A percentile compares a stretch with the other conserved stretches of the same genome.
Conservation (phyloP, 2,113 vertebrate genomes). For the Mionectes macconnelli region DNA sequence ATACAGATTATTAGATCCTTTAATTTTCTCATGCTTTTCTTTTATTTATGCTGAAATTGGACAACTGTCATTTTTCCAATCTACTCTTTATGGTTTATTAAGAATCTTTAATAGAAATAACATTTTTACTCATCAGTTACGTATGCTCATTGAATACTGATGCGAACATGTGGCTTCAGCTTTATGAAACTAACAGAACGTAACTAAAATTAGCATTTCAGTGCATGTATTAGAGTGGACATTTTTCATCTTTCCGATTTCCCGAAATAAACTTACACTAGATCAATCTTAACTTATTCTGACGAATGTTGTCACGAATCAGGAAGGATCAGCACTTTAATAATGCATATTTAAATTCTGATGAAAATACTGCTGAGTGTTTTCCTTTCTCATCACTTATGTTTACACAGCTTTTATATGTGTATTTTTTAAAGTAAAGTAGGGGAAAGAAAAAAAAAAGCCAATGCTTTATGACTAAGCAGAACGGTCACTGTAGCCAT, state of each 20-base stretch:
- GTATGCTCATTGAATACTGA: not conserved
- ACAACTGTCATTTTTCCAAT: not conserved
- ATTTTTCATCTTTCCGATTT: not conserved
- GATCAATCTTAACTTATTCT: not conserved
- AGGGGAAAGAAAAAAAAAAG: not conserved
- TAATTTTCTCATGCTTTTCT: slow-evolving; percentile 15
- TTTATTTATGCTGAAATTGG: slow-evolving; percentile 16
- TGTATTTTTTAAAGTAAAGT: not conserved
- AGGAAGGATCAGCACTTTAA: not conserved
- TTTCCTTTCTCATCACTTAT: not conserved
- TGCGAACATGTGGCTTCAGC: not conserved
- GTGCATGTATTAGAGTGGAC: not conserved
- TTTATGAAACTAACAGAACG: not conserved
- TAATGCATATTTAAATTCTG: not conserved
- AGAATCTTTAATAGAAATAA: not conserved
- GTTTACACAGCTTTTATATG: not conserved
- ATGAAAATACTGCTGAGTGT: not conserved
- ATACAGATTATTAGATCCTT: not conserved
- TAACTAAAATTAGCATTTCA: not conserved
- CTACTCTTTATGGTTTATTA: not conserved
- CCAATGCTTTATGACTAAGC: not conserved
- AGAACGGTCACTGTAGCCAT: not conserved
- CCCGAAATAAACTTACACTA: not conserved
- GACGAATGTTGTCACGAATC: not conserved
- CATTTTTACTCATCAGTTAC: not conserved